Evolutionary conservation across 2,113 vertebrate species (phyloP), one percentile per base, ranked within the genome.

Genomic region (Pontoporia blainvillei): DNA sequence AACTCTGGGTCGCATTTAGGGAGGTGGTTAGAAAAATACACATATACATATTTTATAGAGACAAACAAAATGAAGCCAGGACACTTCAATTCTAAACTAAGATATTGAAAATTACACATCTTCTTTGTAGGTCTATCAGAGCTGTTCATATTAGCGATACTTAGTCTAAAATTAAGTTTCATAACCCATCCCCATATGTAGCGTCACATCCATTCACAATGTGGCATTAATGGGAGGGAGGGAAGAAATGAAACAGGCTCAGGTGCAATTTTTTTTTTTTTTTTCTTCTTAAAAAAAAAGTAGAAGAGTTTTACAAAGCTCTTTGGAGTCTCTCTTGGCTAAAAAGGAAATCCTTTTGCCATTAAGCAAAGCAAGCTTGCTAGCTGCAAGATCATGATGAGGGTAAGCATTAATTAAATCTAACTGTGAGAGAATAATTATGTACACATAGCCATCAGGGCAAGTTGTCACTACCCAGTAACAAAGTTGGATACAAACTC

Each of bases 391-490:
- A 98, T 98, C 97, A 97, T 97, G 97, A 98, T 97, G 99, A 98
- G 98, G 98, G 98, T 98, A 98, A 98, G 97, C 98, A 98, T 98
- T 98, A 98, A 98, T 98, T 99, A 98, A 98, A 98, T 97, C 88
- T 93, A 98, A 98, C 97, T 85, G 76, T 1, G 36, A 98, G 98
- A 97, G 98, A 98, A 98, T 98, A 99, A 99, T 98, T 98, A 97
- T 96, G 98, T 88, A 89, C 96, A 95, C 93, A 97, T 97, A 98
- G 98, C 98, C 93, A 9, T 98, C 98, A 98, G 98, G 97, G 95
- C 11, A 66, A 91, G 96, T 97, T 98, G 98, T 98, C 98, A 98
- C 97, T 98, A 98, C 94, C 91, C 96, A 83, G 97, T 92, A 98
- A 97, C 97, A 98, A 98, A 98, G 98, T 97, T 98, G 97, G 98